Base-by-base conservation (phyloP, 2,113 vertebrate genomes). In the Anguilla rostrata region DNA sequence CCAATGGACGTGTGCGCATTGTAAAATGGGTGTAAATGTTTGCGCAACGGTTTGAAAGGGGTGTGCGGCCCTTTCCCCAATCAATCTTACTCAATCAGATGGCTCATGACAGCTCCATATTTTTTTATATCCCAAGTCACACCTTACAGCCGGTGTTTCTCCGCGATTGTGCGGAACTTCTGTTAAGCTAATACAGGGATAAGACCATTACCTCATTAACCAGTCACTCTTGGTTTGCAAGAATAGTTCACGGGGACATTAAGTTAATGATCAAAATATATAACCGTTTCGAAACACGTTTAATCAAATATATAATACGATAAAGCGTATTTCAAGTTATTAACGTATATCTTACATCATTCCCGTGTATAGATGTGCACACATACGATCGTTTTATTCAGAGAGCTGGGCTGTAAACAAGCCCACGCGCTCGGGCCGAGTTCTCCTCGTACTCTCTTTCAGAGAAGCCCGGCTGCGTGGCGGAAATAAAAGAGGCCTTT, bases 401-500 rank as follows among this genome's bases (percentile, higher is more conserved):
- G 88, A 83, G 11, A 85, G 89, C 84, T 91, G 90, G 5, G 92
- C 89, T 8, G 43, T 88, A 89, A 88, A 89, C 93, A 89, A 93
- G 92, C 90, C 92, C 94, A 92, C 81, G 87, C 85, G 83, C 83
- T 92, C 85, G 89, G 90, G 90, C 90, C 87, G 90, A 88, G 89
- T 91, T 89, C 78, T 86, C 87, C 91, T 90, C 90, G 66, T 87
- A 91, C 83, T 78, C 88, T 91, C 89, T 91, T 95, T 94, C 93
- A 92, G 87, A 90, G 80, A 43, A 71, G 87, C 91, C 88, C 88
- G 86, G 89, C 92, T 92, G 88, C 91, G 92, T 88, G 90, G 81
- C 60, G 90, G 80, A 93, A 91, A 94, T 93, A 93, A 94, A 96
- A 92, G 93, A 93, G 91, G 91, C 92, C 94, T 93, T 93, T 93